Percentiles rank a stretch among this genome's conserved stretches.
Conservation (phyloP, 2,888 invertebrate genomes). For the Chirona hameri region DNA sequence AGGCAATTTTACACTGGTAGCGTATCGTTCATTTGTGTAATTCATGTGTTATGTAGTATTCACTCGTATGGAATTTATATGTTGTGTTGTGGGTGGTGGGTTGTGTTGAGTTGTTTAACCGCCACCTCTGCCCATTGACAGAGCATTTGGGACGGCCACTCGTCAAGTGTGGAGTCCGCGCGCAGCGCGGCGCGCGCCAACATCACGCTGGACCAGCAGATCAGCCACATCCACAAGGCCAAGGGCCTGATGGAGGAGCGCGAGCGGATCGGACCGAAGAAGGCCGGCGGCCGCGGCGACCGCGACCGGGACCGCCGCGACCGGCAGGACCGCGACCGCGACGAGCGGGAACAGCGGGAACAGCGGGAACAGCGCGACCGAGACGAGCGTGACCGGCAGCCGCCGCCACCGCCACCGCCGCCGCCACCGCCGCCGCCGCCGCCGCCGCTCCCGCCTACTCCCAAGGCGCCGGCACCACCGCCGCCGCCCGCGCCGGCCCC, state of each 20-base stretch:
- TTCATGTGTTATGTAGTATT: no score
- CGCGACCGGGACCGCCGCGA: constrained; percentile 38
- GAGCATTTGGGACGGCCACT: constrained; percentile 98
- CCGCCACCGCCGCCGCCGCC: constrained; percentile 12
- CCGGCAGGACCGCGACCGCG: constrained; percentile 44
- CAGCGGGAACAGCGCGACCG: constrained; percentile 31
- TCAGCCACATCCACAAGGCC: constrained; percentile 94
- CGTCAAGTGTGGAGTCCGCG: constrained; percentile 92
- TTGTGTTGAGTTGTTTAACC: not conserved
- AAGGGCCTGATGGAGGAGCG: constrained; percentile 92
- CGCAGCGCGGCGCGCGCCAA: constrained; percentile 90
- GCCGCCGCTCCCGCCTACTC: constrained; percentile 25
- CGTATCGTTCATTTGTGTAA: no score
- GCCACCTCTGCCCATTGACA: constrained; percentile 47
- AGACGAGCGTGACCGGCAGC: constrained; percentile 35
- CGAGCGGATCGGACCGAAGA: constrained; percentile 90
- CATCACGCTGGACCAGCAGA: constrained; percentile 93
- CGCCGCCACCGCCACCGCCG: constrained; percentile 12
- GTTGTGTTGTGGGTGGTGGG: not conserved
- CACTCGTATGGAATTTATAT: not conserved
- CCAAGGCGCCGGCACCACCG: constrained; percentile 44
- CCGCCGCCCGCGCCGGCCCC: constrained; percentile 46
- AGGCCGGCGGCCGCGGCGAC: constrained; percentile 44
- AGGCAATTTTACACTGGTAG: no score
- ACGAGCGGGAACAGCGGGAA: constrained; percentile 35